phyloP scores from a whole-genome alignment of 2,888 invertebrate species.

The Carterocephalus palaemon region DNA sequence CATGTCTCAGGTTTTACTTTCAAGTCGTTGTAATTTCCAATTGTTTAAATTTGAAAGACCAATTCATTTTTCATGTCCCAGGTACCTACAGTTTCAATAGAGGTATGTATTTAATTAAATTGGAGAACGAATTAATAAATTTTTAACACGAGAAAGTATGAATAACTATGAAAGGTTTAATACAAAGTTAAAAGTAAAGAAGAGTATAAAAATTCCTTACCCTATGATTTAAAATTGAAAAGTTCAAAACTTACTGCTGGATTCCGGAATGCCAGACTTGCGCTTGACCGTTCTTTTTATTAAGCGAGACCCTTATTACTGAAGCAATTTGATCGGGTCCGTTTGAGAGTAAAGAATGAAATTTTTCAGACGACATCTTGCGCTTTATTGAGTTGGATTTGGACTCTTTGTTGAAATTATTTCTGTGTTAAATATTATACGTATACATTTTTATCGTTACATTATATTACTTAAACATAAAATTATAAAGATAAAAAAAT shows the following conservation, averaged over 20 bases:
- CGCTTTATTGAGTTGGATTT: constrained; percentile 55
- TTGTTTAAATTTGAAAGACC: too few relatives aligned
- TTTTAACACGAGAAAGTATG: too few relatives aligned
- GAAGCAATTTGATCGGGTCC: constrained; percentile 61
- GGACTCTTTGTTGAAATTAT: constrained; percentile 39
- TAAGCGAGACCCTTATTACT: constrained; percentile 60
- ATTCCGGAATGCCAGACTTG: constrained; percentile 22
- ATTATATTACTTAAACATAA: too few relatives aligned
- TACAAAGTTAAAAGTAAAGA: neutral
- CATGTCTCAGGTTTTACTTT: too few relatives aligned
- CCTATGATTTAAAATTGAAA: constrained; percentile 2
- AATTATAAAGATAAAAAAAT: too few relatives aligned
- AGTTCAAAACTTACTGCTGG: constrained; percentile 10
- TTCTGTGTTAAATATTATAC: constrained; percentile 34
- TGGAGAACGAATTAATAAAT: too few relatives aligned
- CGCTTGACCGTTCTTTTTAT: constrained; percentile 44
- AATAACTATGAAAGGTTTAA: too few relatives aligned
- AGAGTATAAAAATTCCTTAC: too few relatives aligned
- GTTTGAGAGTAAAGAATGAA: constrained; percentile 59
- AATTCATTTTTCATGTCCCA: too few relatives aligned
- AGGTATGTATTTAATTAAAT: too few relatives aligned
- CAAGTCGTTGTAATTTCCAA: too few relatives aligned
- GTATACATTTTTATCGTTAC: constrained; percentile 6
- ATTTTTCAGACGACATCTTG: constrained; percentile 58
- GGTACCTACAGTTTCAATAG: too few relatives aligned